These are phyloP conservation scores for Cyphomyrus plagiostoma DNA, from an alignment of 2,113 vertebrate species.

Conservation along the genomic window DNA sequence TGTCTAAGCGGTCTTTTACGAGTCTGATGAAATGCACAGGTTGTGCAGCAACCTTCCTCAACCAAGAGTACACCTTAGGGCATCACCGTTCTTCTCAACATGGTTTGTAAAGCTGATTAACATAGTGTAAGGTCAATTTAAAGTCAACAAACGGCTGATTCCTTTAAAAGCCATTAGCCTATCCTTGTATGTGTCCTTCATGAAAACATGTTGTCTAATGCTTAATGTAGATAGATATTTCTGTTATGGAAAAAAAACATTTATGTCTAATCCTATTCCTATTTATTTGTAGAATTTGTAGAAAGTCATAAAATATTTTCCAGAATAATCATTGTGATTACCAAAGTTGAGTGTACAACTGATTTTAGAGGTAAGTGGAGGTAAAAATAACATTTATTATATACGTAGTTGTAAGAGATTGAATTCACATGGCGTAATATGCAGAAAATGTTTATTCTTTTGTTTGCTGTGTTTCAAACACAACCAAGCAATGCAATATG, in stretches of 20 bases:
- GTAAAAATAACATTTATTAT: background rate
- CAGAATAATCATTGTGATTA: background rate
- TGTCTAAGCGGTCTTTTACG: background rate
- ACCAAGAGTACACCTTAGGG: background rate
- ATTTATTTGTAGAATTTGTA: background rate
- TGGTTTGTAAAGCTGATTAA: constrained; percentile 16
- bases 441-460: background rate
- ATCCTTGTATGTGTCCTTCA: background rate
- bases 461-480: background rate
- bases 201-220: background rate
- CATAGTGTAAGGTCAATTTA: constrained; percentile 14
- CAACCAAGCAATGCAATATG: background rate
- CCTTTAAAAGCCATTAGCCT: background rate
- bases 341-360: background rate
- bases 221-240: background rate
- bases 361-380: background rate
- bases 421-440: background rate
- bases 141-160: background rate
- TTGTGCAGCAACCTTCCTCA: background rate
- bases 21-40: background rate
- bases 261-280: background rate
- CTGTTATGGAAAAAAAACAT: background rate
- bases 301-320: background rate
- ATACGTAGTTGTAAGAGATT: background rate
- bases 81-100: background rate